phyloP scores from a whole-genome alignment of 2,113 vertebrate species.

The Budorcas taxicolor region DNA sequence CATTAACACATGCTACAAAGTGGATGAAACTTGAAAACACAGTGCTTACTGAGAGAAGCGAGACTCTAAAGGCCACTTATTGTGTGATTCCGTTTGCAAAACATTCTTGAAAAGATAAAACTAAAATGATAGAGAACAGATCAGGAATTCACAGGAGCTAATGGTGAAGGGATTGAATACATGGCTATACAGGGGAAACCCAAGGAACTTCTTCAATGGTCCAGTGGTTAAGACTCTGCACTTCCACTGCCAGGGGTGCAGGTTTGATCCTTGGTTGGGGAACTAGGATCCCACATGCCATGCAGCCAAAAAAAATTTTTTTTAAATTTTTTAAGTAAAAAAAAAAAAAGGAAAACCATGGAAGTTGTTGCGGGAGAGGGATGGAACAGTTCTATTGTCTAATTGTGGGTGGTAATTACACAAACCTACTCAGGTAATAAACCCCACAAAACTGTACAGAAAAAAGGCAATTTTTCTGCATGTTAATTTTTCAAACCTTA shows the following conservation, averaged over 20 bases:
- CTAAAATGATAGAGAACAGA: neutral
- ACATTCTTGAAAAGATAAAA: neutral
- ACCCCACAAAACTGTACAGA: neutral
- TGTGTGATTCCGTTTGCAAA: neutral
- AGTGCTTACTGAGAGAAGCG: neutral
- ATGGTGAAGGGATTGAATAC: neutral
- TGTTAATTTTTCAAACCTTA: neutral
- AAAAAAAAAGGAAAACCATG: neutral
- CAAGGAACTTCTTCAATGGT: neutral
- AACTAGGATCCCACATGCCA: neutral
- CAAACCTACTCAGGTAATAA: neutral
- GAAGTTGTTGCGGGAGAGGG: neutral
- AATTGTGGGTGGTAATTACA: neutral
- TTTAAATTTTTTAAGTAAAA: neutral
- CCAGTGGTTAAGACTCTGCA: neutral
- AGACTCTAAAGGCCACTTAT: neutral
- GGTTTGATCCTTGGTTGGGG: neutral
- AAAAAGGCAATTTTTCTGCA: neutral
- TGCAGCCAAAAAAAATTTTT: fast-evolving
- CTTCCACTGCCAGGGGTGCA: neutral
- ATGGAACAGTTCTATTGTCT: neutral
- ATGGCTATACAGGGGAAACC: neutral
- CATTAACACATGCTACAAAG: too few species aligned
- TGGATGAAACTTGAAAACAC: neutral
- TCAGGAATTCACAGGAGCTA: neutral